Conservation (phyloP, 1,140 invertebrate genomes). For the Philaenus spumarius region DNA sequence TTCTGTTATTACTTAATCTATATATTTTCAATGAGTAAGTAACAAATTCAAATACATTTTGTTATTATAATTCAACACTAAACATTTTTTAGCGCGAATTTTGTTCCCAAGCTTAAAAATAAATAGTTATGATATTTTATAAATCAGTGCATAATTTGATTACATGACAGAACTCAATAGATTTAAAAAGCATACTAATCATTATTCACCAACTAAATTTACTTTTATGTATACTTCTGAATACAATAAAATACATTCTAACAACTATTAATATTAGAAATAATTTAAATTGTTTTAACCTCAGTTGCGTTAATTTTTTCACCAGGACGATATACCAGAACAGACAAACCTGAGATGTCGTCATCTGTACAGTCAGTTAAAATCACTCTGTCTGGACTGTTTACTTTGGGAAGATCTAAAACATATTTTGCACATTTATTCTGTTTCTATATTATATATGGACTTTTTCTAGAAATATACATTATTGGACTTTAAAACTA, state of each 20-base stretch:
- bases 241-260: background rate
- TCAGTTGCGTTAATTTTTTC: background rate
- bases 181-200: background rate
- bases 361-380: constrained; percentile 44
- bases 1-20: too few relatives aligned
- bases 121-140: background rate
- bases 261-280: background rate
- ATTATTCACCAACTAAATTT: background rate
- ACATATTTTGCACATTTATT: too few relatives aligned
- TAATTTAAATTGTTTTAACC: background rate
- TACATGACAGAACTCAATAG: background rate
- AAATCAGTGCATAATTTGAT: background rate
- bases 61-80: too few relatives aligned
- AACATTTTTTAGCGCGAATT: too few relatives aligned
- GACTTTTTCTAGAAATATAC: too few relatives aligned
- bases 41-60: too few relatives aligned
- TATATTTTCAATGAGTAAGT: too few relatives aligned
- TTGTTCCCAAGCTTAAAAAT: background rate
- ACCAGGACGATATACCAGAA: constrained; percentile 44
- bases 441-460: too few relatives aligned
- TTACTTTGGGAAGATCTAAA: constrained; percentile 33
- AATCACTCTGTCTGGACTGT: constrained; percentile 42
- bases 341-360: constrained; percentile 43
- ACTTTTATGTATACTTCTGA: background rate
- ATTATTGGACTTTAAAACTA: too few relatives aligned